Evolutionary conservation across 1,140 invertebrate genomes (phyloP).

Genomic region (Drosophila pallidifrons): DNA sequence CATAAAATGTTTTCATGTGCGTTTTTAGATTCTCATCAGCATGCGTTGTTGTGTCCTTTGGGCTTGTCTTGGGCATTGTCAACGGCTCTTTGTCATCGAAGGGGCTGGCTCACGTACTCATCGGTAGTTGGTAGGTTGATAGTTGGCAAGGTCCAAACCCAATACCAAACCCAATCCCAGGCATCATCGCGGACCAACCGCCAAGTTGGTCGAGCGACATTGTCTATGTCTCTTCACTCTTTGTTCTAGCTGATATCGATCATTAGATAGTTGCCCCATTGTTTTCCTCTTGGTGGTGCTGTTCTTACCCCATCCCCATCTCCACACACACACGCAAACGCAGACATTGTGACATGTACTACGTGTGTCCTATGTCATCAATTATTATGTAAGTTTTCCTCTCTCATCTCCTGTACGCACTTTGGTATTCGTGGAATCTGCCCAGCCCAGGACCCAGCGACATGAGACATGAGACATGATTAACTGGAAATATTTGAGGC

Average conservation of each 20-base stretch:
- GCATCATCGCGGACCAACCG: slow-evolving; percentile 32
- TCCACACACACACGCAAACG: slow-evolving; percentile 2
- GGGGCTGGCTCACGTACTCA: slow-evolving; percentile 45
- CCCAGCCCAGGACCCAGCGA: slow-evolving; percentile 26
- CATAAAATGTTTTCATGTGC: slow-evolving; percentile 30
- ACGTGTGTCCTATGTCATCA: slow-evolving; percentile 58
- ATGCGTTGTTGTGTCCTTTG: slow-evolving; percentile 38
- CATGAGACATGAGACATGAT: slow-evolving; percentile 41
- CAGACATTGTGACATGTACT: slow-evolving; percentile 44
- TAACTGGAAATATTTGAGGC: slow-evolving; percentile 56
- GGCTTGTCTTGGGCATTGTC: slow-evolving; percentile 38
- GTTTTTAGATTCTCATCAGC: slow-evolving; percentile 54
- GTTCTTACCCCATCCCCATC: slow-evolving; percentile 4
- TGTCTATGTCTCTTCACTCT: slow-evolving; percentile 30
- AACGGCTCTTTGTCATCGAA: slow-evolving; percentile 47
- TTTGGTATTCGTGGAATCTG: slow-evolving; percentile 49
- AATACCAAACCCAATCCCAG: slow-evolving; percentile 12
- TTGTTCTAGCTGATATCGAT: slow-evolving; percentile 60
- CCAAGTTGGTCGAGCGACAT: slow-evolving; percentile 32
- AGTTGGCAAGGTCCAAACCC: slow-evolving; percentile 7
- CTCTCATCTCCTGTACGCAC: slow-evolving; percentile 12
- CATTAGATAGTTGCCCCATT: slow-evolving; percentile 54
- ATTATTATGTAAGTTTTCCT: slow-evolving; percentile 57
- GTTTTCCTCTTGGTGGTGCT: slow-evolving; percentile 15
- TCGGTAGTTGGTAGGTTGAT: no score